Conservation (phyloP, 2,113 vertebrate genomes). For the Pelodiscus sinensis region DNA sequence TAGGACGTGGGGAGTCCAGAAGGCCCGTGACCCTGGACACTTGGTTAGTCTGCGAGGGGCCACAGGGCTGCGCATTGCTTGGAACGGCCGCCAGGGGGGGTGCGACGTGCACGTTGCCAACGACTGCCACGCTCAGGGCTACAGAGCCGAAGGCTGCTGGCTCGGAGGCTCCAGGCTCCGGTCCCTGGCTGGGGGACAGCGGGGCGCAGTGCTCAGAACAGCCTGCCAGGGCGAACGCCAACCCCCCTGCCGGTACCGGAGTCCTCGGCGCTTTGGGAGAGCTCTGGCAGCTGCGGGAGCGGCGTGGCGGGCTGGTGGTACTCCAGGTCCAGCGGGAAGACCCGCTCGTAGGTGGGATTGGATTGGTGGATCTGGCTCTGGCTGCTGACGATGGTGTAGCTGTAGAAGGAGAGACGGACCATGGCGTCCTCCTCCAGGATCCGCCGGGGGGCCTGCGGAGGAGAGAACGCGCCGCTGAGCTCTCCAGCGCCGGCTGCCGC, state of each 20-base stretch:
- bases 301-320: slow-evolving; percentile 88
- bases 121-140: too few species aligned
- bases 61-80: too few species aligned
- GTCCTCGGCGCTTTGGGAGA: slow-evolving; percentile 89
- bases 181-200: not conserved
- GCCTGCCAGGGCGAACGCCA: fast-evolving
- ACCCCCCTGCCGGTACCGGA: slow-evolving; percentile 78
- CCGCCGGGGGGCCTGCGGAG: slow-evolving; percentile 83
- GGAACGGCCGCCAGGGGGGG: not conserved
- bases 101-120: not conserved
- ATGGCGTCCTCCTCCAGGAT: slow-evolving; percentile 92
- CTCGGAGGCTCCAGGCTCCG: not conserved
- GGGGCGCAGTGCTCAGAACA: not conserved
- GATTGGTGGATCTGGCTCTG: slow-evolving; percentile 82
- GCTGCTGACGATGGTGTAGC: slow-evolving; percentile 88
- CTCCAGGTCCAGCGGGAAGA: slow-evolving; percentile 89
- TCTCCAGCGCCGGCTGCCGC: slow-evolving; percentile 31
- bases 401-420: slow-evolving; percentile 89
- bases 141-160: not conserved
- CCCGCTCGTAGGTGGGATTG: slow-evolving; percentile 89
- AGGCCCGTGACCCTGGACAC: too few species aligned
- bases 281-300: slow-evolving; percentile 87
- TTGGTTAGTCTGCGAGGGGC: too few species aligned
- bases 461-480: not conserved
- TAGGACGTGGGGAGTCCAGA: not conserved